Percentiles rank a stretch among this genome's conserved stretches.
These are phyloP conservation scores for Scolanthus callimorphus DNA, from an alignment of 92 coral and sea anemone species.

Conservation along the genomic window DNA sequence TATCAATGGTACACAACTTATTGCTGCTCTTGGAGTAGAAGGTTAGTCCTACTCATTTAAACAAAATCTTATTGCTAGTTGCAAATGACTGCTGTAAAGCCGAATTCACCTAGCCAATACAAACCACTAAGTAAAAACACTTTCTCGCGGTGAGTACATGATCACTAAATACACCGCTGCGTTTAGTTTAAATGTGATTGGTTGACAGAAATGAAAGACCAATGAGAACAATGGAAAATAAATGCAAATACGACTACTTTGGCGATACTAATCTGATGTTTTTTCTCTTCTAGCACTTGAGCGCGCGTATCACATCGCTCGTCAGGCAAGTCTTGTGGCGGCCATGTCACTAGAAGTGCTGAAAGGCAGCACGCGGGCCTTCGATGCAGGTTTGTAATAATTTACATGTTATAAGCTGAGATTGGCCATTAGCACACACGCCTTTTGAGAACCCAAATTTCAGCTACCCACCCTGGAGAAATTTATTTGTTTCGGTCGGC, in stretches of 20 bases:
- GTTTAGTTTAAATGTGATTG: no score
- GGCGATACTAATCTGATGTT: not conserved
- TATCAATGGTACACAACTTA: constrained; percentile 94
- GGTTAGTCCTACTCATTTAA: constrained; percentile 39
- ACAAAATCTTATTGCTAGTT: not conserved
- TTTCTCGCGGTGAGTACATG: no score
- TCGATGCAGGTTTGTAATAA: constrained; percentile 61
- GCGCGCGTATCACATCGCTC: constrained; percentile 61
- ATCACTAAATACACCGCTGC: no score
- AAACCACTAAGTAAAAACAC: not conserved
- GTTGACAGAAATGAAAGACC: no score
- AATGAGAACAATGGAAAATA: no score
- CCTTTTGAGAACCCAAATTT: no score
- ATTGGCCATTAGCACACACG: no score
- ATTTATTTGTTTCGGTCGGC: no score
- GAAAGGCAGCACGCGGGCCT: constrained; percentile 88
- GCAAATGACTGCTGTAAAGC: not conserved
- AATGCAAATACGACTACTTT: not conserved
- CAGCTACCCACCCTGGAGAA: no score
- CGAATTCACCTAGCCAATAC: no score
- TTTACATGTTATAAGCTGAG: no score
- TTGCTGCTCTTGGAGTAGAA: constrained; percentile 92
- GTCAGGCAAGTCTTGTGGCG: constrained; percentile 87
- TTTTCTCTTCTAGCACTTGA: constrained; percentile 51
- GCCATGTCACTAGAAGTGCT: constrained; percentile 86